Percentiles rank a stretch among this genome's conserved stretches.
These are phyloP conservation scores for Pseudopleuronectes americanus DNA, from an alignment of 2,797 vertebrate genomes.

Conservation along the genomic window DNA sequence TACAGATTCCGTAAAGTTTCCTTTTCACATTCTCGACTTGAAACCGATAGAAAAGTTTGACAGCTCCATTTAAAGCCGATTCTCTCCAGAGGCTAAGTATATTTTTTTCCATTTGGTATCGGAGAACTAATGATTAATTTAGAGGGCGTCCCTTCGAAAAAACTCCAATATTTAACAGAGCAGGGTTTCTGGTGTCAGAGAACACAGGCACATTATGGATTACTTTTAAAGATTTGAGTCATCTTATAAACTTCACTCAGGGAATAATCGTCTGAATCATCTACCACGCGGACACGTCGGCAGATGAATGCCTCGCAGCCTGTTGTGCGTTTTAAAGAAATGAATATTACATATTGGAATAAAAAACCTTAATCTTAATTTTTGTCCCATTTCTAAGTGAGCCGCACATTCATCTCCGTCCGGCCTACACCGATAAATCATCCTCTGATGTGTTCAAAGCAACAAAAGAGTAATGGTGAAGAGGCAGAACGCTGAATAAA, in stretches of 20 bases:
- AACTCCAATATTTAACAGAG: conserved; percentile 31
- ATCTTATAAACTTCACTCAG: conserved; percentile 17
- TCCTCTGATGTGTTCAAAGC: conserved; percentile 40
- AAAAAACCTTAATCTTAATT: conserved; percentile 47
- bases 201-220: conserved; percentile 20
- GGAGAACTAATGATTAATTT: conserved; percentile 37
- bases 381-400: conserved; percentile 20
- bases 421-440: conserved; percentile 59
- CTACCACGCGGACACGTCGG: conserved; percentile 7
- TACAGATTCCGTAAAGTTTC: not conserved
- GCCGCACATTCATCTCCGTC: conserved; percentile 32
- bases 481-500: conserved; percentile 39
- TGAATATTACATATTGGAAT: conserved; percentile 32
- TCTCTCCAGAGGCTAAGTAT: conserved; percentile 21
- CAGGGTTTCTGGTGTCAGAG: conserved; percentile 5
- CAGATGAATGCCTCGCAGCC: conserved; percentile 30
- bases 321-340: conserved; percentile 11
- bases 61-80: conserved; percentile 37
- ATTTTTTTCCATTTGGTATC: conserved; percentile 29
- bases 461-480: conserved; percentile 46
- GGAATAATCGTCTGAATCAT: conserved; percentile 39
- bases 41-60: conserved; percentile 23
- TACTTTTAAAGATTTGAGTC: conserved; percentile 23
- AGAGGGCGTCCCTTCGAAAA: conserved; percentile 22
- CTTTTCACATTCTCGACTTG: conserved; percentile 22